Evolutionary conservation across 2,888 invertebrate genomes (phyloP).

Genomic region (Pseudococcus viburni): DNA sequence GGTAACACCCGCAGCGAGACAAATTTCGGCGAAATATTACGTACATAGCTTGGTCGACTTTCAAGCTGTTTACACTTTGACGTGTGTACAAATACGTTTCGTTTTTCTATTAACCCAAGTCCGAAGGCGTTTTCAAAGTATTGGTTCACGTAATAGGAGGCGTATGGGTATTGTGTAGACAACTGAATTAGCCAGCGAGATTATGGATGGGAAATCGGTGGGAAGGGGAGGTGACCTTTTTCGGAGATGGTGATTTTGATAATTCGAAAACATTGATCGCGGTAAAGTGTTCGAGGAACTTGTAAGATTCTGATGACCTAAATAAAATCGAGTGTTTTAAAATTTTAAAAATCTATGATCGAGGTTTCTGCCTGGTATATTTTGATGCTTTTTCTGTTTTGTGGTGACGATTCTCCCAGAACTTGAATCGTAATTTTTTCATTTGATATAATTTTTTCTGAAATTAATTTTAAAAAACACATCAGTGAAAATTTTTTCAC

Average conservation of each 20-base stretch:
- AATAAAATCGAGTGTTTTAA: too few relatives aligned
- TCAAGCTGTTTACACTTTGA: slow-evolving; percentile 2
- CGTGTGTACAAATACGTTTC: not conserved
- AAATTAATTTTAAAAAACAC: too few relatives aligned
- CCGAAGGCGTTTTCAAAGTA: slow-evolving; percentile 1
- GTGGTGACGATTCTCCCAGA: too few relatives aligned
- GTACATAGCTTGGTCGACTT: slow-evolving; percentile 20
- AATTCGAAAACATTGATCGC: too few relatives aligned
- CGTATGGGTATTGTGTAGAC: not conserved
- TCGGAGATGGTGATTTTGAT: not conserved
- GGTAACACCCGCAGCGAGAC: slow-evolving; percentile 15
- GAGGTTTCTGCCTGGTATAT: too few relatives aligned
- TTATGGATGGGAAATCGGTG: not conserved
- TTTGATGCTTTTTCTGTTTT: too few relatives aligned
- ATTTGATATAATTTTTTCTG: too few relatives aligned
- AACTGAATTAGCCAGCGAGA: not conserved
- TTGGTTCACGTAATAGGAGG: not conserved
- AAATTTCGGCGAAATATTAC: slow-evolving; percentile 40
- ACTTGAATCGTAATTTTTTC: too few relatives aligned
- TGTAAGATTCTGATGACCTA: too few relatives aligned
- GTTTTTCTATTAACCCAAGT: not conserved
- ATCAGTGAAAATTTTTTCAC: too few relatives aligned
- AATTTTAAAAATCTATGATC: too few relatives aligned
- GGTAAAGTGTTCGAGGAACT: too few relatives aligned
- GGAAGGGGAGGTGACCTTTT: not conserved